Evolutionary conservation across 2,888 invertebrate genomes (phyloP).

Genomic region (Ormyrus nitidulus): DNA sequence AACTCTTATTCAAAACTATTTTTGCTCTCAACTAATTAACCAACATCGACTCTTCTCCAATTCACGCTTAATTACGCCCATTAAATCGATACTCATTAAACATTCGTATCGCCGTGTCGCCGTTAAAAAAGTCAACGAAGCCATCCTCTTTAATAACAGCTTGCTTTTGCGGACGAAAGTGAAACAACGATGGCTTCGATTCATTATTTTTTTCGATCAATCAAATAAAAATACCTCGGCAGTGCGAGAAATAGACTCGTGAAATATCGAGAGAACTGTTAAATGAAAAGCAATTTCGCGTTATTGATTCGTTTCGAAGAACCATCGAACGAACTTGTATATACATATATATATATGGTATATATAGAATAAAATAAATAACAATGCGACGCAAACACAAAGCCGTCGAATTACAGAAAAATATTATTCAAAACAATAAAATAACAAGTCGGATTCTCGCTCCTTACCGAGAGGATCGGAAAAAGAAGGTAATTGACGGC

Average conservation of each 20-base stretch:
- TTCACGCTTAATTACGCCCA: too few species aligned
- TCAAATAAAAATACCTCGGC: constrained; percentile 19
- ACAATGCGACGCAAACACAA: neutral
- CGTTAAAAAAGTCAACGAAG: too few species aligned
- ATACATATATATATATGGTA: neutral
- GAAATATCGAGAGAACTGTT: constrained; percentile 24
- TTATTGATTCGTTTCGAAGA: constrained; percentile 21
- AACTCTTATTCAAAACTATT: neutral
- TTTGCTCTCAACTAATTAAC: neutral
- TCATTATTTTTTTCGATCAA: constrained; percentile 37
- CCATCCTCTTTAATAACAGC: too few species aligned
- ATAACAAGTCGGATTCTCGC: neutral
- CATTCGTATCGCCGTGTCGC: too few species aligned
- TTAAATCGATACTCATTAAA: too few species aligned
- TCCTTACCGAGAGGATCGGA: neutral
- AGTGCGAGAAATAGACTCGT: neutral
- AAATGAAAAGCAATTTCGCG: constrained; percentile 35
- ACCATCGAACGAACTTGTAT: neutral
- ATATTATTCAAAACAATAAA: constrained; percentile 9
- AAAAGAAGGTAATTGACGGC: constrained; percentile 32
- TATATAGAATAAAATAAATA: too few species aligned
- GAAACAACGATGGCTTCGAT: constrained; percentile 27
- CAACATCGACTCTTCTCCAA: neutral
- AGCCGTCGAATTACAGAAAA: neutral
- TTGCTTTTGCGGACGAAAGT: neutral